A percentile compares a stretch with the other conserved stretches of the same genome.
Conservation (phyloP, 2,888 invertebrate species). For the Eristalinus aeneus region DNA sequence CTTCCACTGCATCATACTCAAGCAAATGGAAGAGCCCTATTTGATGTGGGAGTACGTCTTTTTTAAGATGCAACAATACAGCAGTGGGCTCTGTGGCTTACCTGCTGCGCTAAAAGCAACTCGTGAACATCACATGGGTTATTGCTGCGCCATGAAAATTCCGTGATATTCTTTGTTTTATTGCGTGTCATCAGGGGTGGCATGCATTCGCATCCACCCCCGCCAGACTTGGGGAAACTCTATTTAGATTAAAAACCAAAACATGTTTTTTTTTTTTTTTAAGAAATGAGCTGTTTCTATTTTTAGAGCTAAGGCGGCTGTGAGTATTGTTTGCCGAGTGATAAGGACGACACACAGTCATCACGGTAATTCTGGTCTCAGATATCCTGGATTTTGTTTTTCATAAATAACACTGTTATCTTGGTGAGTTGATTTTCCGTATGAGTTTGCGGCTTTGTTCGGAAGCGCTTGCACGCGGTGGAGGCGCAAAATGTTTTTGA, state of each 20-base stretch:
- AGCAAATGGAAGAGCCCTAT: slow-evolving; percentile 4
- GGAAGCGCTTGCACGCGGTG: too few relatives aligned
- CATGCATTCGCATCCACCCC: not conserved
- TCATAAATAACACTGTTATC: not conserved
- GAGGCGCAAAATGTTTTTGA: not conserved
- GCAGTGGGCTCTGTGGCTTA: not conserved
- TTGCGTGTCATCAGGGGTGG: not conserved
- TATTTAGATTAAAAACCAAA: not conserved
- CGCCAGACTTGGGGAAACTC: not conserved
- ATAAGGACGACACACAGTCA: not conserved
- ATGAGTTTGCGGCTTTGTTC: not conserved
- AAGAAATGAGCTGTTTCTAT: not conserved
- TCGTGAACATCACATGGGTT: slow-evolving; percentile 7
- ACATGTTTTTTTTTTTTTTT: not conserved
- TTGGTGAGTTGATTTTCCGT: not conserved
- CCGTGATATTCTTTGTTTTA: slow-evolving; percentile 5
- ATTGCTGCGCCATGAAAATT: not conserved
- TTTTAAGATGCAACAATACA: slow-evolving; percentile 25
- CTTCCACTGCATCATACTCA: too few relatives aligned
- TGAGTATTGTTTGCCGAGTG: not conserved
- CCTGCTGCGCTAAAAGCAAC: slow-evolving; percentile 20
- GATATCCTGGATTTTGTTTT: not conserved
- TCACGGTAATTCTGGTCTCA: not conserved
- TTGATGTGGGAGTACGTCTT: not conserved
- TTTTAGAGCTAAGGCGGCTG: not conserved